Evolutionary conservation across 1,140 invertebrate genomes (phyloP).

Genomic region (Cherax quadricarinatus): DNA sequence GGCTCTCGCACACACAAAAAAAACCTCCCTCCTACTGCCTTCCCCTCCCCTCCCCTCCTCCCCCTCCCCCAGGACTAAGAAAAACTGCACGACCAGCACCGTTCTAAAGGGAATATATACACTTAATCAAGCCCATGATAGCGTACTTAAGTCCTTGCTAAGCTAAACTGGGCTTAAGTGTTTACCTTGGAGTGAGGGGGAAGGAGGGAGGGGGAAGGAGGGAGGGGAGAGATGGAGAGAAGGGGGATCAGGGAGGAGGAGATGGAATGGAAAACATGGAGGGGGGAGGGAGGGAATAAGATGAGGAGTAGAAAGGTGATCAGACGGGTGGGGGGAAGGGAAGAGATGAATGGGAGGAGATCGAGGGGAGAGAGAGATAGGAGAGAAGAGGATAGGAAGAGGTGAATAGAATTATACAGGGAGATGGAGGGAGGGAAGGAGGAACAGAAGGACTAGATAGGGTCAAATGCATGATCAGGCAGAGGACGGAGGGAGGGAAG

Average conservation of each 20-base stretch:
- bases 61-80: no score
- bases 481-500: neutral
- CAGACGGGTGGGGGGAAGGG: neutral
- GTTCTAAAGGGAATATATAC: constrained; percentile 14
- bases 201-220: neutral
- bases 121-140: constrained; percentile 25
- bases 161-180: constrained; percentile 36
- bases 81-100: neutral
- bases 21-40: no score
- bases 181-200: neutral
- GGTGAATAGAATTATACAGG: no score
- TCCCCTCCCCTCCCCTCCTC: no score
- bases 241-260: neutral
- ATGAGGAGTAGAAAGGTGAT: neutral
- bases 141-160: constrained; percentile 8
- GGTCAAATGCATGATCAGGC: no score
- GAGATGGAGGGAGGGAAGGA: no score
- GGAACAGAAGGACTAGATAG: neutral
- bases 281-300: no score
- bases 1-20: no score
- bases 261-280: neutral
- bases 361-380: no score
- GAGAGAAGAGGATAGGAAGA: neutral
- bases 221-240: neutral
- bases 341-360: no score